Base-by-base conservation (phyloP, 2,888 invertebrate genomes). In the Rhingia campestris region DNA sequence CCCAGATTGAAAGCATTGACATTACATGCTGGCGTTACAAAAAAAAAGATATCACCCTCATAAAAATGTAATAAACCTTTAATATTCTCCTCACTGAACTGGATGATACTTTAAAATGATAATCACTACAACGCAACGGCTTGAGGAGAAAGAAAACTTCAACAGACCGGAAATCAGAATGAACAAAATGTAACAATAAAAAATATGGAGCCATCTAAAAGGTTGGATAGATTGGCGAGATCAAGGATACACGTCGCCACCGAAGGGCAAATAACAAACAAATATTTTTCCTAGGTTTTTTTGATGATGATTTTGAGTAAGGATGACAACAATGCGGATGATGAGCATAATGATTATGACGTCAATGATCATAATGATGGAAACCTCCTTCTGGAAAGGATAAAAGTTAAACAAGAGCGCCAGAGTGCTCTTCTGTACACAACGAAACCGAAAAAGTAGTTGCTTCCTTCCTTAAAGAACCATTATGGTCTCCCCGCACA, bases 31-130 rank as follows among this genome's bases (percentile, higher is more conserved):
- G 41, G 14, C 43, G 43, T n/a, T 14, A 4, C 4, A 54, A 56
- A 32, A 4, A 3, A 56, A 39, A 56, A 30, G 59, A 58, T 45
- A 14, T 59, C 66, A 75, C 58, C 58, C 33, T 9, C 3, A 54
- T 45, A 47, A 54, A 4, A 32, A 56, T 54, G 61, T 14, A 53
- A 66, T 45, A 30, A 49, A 35, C 37, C 51, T 64, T 58, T 37
- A 64, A 53, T 63, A 37, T 64, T 37, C 63, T 58, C 35, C 53
- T 53, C 67, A 63, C 69, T 66, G 58, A 56, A 45, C 58, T 56
- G 51, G 33, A 63, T 69, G 63, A 69, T 63, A 75, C 64, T 58
- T 64, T 64, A 59, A 75, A 81, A 59, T 37, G 70, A 75, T 70
- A 75, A 72, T 59, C 76, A 70, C 64, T 70, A 59, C 74, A 74